Conservation (phyloP, 30 jellyfish, hydroid and myxozoan genomes). For the Mastigias papua region DNA sequence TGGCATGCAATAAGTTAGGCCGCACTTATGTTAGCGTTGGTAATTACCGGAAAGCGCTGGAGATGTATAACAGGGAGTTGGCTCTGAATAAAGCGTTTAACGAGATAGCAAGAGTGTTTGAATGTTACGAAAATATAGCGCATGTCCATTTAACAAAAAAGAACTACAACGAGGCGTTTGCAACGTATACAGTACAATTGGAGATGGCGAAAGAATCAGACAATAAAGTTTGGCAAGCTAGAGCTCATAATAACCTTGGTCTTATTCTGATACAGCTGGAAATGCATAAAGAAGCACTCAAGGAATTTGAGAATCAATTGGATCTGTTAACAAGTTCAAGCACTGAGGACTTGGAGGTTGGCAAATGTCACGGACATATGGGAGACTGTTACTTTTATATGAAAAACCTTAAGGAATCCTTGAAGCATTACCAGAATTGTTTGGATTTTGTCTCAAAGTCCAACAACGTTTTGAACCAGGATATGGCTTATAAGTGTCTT, state of each 20-base stretch:
- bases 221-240: conserved; percentile 53
- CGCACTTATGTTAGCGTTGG: conserved; percentile 68
- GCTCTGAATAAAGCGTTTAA: conserved; percentile 47
- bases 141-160: conserved; percentile 65
- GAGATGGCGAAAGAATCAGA: conserved; percentile 58
- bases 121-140: conserved; percentile 74
- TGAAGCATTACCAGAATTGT: conserved; percentile 63
- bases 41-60: conserved; percentile 72
- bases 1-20: conserved; percentile 80
- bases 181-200: conserved; percentile 68
- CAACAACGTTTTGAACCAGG: conserved; percentile 65
- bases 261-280: conserved; percentile 35
- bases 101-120: conserved; percentile 50
- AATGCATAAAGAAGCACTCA: conserved; percentile 49
- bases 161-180: conserved; percentile 79
- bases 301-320: conserved; percentile 63
- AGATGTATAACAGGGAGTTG: conserved; percentile 66
- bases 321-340: conserved; percentile 8
- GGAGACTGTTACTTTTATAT: conserved; percentile 77
- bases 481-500: conserved; percentile 72
- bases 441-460: conserved; percentile 65
- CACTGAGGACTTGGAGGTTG: conserved; percentile 44
- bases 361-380: conserved; percentile 68
- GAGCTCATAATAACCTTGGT: conserved; percentile 63
- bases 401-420: conserved; percentile 57